phyloP scores from a whole-genome alignment of 2,888 invertebrate genomes.

The Eremobia ochroleuca region DNA sequence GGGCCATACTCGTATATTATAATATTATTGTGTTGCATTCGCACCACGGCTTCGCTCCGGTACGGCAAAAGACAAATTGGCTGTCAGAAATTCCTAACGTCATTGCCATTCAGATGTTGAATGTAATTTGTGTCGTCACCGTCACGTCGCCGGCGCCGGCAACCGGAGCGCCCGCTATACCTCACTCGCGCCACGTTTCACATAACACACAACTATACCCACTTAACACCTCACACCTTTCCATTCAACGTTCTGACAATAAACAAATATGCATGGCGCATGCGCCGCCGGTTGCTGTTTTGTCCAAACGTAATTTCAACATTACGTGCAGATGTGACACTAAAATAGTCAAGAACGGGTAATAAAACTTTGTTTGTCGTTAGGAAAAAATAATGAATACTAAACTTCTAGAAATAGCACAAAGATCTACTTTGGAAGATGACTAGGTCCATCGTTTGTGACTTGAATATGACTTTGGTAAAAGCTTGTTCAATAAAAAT shows the following conservation, averaged over 20 bases:
- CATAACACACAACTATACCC: slow-evolving; percentile 60
- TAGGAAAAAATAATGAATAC: slow-evolving; percentile 10
- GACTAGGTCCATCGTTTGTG: slow-evolving; percentile 6
- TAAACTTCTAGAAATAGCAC: slow-evolving; percentile 20
- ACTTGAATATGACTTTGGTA: slow-evolving; percentile 21
- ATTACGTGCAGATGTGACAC: slow-evolving; percentile 41
- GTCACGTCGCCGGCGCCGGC: slow-evolving; percentile 63
- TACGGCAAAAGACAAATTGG: slow-evolving; percentile 75
- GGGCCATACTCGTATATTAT: slow-evolving; percentile 58
- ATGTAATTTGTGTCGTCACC: slow-evolving; percentile 78
- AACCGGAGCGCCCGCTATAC: slow-evolving; percentile 69
- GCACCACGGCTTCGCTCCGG: slow-evolving; percentile 60
- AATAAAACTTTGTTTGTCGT: slow-evolving; percentile 35
- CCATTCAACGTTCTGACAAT: slow-evolving; percentile 64
- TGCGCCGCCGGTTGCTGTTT: slow-evolving; percentile 49
- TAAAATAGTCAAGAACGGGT: slow-evolving; percentile 34
- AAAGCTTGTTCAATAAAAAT: slow-evolving; percentile 35
- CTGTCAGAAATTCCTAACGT: slow-evolving; percentile 76
- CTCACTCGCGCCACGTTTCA: slow-evolving; percentile 63
- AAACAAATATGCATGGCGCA: slow-evolving; percentile 62
- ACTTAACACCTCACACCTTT: slow-evolving; percentile 71
- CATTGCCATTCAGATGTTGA: slow-evolving; percentile 79
- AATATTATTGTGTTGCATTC: slow-evolving; percentile 68
- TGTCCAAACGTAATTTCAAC: slow-evolving; percentile 55
- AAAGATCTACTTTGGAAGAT: slow-evolving; percentile 6